Base-by-base conservation (phyloP, 2,797 vertebrate species). In the Chlorospingus flavigularis region DNA sequence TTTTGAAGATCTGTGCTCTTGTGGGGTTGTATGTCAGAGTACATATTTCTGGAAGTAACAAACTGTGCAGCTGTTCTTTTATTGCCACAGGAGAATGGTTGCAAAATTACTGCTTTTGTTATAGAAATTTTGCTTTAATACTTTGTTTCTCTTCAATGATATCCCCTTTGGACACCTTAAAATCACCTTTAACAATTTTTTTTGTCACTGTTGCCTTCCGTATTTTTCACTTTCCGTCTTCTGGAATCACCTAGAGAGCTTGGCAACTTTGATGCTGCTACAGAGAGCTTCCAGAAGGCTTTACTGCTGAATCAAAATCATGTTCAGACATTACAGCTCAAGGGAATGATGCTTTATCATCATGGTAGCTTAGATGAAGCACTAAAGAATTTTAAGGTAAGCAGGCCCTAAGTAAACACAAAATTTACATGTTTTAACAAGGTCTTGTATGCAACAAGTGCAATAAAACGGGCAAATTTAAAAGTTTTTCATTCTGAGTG, bases 321-420 rank as follows among this genome's bases (percentile, higher is more conserved):
- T 21, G 99, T 99, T 72, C 99, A 99, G 98, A 99, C 99, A 0
- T 98, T 99, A 20, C 99, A 99, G 97, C 98, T 99, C 30, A 98
- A 99, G 40, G 99, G 99, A 58, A 99, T 99, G 98, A 99, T 99
- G 99, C 98, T 99, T 33, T 99, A 99, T 95, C 99, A 99, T 97
- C 99, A 99, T 8, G 99, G 99, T 91, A 99, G 98, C 40, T 97
- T 99, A 90, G 98, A 98, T 86, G 99, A 99, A 91, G 99, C 99
- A 39, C 98, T 99, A 5, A 98, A 99, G 90, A 99, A 99, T 98
- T 99, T 99, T 84, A 99, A 99, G 99, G 99, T 99, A 96, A 91
- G 96, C 45, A 54, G 25, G 3, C 13, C 19, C 16, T 47, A 85
- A 65, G 9, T 45, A 71, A 88, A 61, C 43, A 45, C 7, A 28